Evolutionary conservation across 2,113 vertebrate genomes (phyloP), one percentile per base, ranked within the genome.

Genomic region (Anguilla rostrata): DNA sequence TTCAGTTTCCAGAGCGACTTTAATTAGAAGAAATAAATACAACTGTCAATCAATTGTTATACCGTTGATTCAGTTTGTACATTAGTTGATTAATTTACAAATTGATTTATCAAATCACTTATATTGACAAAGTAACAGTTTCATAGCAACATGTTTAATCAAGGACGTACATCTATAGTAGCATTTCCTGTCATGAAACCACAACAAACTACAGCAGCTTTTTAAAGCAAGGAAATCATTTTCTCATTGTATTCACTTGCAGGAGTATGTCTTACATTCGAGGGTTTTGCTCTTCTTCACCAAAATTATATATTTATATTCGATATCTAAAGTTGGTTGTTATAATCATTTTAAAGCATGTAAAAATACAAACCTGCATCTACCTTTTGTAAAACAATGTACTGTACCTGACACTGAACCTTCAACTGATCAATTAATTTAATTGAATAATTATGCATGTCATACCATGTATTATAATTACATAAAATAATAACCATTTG

Each of bases 31-130:
- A 71, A 16, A 71, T 71, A 71, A 71, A 71, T 71, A 71, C 5
- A 22, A 22, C 63, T 71, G 22, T 71, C 63, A 71, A 71, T 71
- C 63, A 26, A 71, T 71, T 71, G 63, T n/a, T 71, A 71, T 71
- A 22, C 26, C 26, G 63, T 71, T 71, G 63, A 71, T 71, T 71
- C 63, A n/a, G 16, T 71, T 71, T 71, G 63, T 29, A 22, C 63
- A 71, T 71, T 71, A 71, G 63, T 71, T 71, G 63, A 71, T 71
- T 71, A 71, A 71, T 71, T 22, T 71, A 5, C 63, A 16, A 71
- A 71, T n/a, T 71, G 63, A 71, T 71, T 71, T 71, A 71, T 71
- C 63, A 71, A 71, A 71, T 71, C 63, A 71, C 26, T 71, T 71
- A 22, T 71, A 71, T 71, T 71, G 63, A 71, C 63, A 71, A 71